These are phyloP conservation scores for Podarcis siculus DNA, from an alignment of 2,797 vertebrate genomes.

Conservation along the genomic window DNA sequence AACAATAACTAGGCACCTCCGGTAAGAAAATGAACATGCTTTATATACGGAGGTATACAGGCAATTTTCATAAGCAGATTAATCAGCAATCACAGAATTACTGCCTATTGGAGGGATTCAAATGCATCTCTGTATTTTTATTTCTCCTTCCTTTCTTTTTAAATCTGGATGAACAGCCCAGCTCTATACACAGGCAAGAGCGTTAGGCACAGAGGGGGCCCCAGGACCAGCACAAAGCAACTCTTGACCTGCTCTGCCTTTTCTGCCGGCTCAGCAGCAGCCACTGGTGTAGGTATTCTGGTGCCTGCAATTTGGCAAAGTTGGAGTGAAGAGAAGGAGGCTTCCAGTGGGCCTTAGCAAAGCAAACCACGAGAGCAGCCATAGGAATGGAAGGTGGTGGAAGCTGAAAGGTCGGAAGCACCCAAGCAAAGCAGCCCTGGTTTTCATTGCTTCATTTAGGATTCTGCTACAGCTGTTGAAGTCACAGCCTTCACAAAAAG, in stretches of 20 bases:
- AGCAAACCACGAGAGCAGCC: not conserved
- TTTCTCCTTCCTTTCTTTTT: not conserved
- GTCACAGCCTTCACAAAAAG: not conserved
- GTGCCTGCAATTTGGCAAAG: not conserved
- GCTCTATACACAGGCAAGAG: not conserved
- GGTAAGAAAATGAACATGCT: not conserved
- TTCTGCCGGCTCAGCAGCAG: not conserved
- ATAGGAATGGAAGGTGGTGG: not conserved
- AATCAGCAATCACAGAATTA: slow-evolving; percentile 1
- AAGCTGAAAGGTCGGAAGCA: not conserved
- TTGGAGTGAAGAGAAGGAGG: not conserved
- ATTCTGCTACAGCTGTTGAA: not conserved
- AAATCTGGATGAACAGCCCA: not conserved
- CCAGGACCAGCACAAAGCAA: not conserved
- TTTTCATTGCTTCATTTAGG: not conserved
- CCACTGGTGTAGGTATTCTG: not conserved
- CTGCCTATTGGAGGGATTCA: not conserved
- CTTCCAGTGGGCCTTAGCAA: not conserved
- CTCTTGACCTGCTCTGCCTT: too few species aligned
- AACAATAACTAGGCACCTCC: not conserved
- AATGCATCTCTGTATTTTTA: not conserved
- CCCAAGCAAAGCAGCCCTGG: not conserved
- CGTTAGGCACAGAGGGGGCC: not conserved
- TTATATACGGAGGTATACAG: not conserved
- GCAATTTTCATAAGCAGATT: not conserved